Evolutionary conservation across 1,140 invertebrate genomes (phyloP).

Genomic region (Elymnias hypermnestra): DNA sequence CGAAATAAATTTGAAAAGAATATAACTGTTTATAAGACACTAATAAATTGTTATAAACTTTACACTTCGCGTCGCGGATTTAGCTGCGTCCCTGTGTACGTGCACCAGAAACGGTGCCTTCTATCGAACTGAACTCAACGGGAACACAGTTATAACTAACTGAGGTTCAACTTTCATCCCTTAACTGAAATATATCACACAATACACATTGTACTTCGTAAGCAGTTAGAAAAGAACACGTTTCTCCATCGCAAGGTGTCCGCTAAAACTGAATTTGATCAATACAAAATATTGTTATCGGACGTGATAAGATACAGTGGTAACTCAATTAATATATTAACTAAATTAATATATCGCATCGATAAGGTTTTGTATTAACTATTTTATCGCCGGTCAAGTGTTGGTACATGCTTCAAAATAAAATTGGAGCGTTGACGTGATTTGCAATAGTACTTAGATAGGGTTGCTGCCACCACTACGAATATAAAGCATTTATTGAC

Average conservation of each 20-base stretch:
- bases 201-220: too few relatives aligned
- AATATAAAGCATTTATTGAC: too few relatives aligned
- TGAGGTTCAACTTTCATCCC: too few relatives aligned
- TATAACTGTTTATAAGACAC: background rate
- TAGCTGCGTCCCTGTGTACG: background rate
- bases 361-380: slow-evolving; percentile 38
- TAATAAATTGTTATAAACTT: background rate
- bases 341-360: slow-evolving; percentile 42
- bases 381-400: slow-evolving; percentile 25
- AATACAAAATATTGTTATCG: slow-evolving; percentile 16
- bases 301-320: slow-evolving; percentile 35
- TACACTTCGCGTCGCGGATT: background rate
- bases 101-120: background rate
- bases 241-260: too few relatives aligned
- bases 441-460: too few relatives aligned
- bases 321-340: slow-evolving; percentile 51
- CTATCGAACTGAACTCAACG: background rate
- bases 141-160: too few relatives aligned
- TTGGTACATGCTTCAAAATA: slow-evolving; percentile 14
- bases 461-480: too few relatives aligned
- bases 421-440: slow-evolving; percentile 10
- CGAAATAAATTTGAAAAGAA: background rate
- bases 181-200: too few relatives aligned
- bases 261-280: background rate
- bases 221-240: too few relatives aligned